Conservation (phyloP, 2,888 invertebrate genomes). For the Eupithecia subfuscata region DNA sequence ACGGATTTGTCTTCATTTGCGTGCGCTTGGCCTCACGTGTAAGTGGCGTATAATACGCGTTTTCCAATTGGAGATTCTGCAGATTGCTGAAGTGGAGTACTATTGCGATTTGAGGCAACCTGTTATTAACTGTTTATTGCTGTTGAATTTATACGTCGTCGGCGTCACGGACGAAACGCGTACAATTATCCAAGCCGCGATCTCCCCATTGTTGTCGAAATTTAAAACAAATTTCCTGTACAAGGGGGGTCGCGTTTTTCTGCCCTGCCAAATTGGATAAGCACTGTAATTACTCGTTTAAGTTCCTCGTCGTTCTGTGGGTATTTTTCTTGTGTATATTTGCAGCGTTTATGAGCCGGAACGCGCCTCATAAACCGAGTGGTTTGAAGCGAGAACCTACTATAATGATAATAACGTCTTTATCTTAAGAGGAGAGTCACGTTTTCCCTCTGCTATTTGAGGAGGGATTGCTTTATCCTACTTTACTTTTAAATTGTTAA, state of each 20-base stretch:
- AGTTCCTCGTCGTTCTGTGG: constrained; percentile 67
- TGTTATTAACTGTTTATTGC: constrained; percentile 80
- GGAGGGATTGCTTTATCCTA: constrained; percentile 40
- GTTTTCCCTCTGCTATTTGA: constrained; percentile 41
- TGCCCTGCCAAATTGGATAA: constrained; percentile 82
- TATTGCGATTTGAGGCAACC: constrained; percentile 70
- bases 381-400: constrained; percentile 49
- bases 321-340: constrained; percentile 66
- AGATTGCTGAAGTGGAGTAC: constrained; percentile 67
- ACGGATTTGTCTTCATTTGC: constrained; percentile 38
- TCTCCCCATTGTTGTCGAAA: constrained; percentile 84
- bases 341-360: constrained; percentile 68
- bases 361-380: constrained; percentile 49
- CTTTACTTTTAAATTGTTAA: constrained; percentile 41
- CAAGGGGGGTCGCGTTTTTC: constrained; percentile 81
- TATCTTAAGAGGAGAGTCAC: constrained; percentile 45
- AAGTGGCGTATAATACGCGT: constrained; percentile 67
- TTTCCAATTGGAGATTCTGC: constrained; percentile 69
- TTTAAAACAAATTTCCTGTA: constrained; percentile 83
- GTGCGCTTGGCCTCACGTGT: constrained; percentile 46
- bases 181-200: constrained; percentile 77
- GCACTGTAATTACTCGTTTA: constrained; percentile 81
- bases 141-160: constrained; percentile 71
- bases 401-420: constrained; percentile 53
- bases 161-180: constrained; percentile 76